Evolutionary conservation across 2,113 vertebrate genomes (phyloP).

Genomic region (Tricholaema leucomelas): DNA sequence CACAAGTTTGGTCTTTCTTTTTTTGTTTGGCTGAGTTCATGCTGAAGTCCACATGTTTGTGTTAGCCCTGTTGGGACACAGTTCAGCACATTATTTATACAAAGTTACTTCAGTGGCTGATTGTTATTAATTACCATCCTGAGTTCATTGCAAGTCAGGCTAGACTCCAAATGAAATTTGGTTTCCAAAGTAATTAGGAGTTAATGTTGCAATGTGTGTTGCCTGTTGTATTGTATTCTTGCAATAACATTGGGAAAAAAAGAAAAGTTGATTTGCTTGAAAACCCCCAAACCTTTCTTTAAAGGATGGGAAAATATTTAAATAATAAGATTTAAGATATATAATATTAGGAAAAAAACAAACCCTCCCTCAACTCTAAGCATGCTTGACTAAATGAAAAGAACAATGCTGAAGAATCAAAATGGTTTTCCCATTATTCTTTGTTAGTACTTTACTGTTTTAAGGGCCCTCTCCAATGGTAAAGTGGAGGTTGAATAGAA

Average conservation of each 20-base stretch:
- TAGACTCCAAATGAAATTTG: constrained; percentile 38
- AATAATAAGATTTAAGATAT: too few species aligned
- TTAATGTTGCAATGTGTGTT: constrained; percentile 33
- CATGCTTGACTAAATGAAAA: fast-evolving
- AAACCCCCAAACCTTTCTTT: not conserved
- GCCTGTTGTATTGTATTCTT: not conserved
- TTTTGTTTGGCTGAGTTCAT: constrained; percentile 75
- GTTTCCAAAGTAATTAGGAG: constrained; percentile 47
- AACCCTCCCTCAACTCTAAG: not conserved
- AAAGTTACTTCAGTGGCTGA: constrained; percentile 75
- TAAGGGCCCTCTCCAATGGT: not conserved
- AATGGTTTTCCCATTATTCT: not conserved
- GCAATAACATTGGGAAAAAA: not conserved
- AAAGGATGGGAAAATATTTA: not conserved
- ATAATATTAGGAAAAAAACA: not conserved
- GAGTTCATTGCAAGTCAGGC: constrained; percentile 58
- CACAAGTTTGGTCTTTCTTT: constrained; percentile 46
- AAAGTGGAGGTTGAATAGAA: not conserved
- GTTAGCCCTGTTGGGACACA: constrained; percentile 81
- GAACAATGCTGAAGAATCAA: not conserved
- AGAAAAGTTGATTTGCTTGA: not conserved
- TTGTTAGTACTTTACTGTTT: not conserved
- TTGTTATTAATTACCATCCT: constrained; percentile 85
- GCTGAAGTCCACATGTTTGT: constrained; percentile 79
- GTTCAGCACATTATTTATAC: constrained; percentile 78